phyloP scores from a whole-genome alignment of 2,888 invertebrate genomes.

The Hermaeophaga mercurialis region DNA sequence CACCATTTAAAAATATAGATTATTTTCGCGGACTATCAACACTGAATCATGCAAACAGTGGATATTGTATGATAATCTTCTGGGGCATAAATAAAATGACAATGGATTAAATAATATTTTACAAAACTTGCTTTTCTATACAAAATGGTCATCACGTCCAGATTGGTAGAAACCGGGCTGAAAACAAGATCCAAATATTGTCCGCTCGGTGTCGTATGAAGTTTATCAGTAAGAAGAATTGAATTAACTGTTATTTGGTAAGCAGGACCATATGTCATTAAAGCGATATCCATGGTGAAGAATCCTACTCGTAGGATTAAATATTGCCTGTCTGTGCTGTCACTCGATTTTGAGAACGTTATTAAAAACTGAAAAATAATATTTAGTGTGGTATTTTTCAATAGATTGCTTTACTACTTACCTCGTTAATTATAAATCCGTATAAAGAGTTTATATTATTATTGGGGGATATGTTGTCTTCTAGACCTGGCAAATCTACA shows the following conservation, averaged over 20 bases:
- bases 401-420: too few relatives aligned
- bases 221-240: conserved; percentile 73
- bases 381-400: too few relatives aligned
- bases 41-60: too few relatives aligned
- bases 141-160: conserved; percentile 72
- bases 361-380: conserved; percentile 55
- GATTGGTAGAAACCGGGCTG: conserved; percentile 61
- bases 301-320: conserved; percentile 73
- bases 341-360: conserved; percentile 68
- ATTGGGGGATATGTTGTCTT: conserved; percentile 80
- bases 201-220: conserved; percentile 74
- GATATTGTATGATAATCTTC: too few relatives aligned
- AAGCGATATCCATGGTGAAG: conserved; percentile 73
- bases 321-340: conserved; percentile 73
- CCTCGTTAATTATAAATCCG: conserved; percentile 74
- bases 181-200: conserved; percentile 77
- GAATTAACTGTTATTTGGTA: conserved; percentile 72
- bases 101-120: too few relatives aligned
- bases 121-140: conserved; percentile 77
- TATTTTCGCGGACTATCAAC: too few relatives aligned
- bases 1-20: too few relatives aligned
- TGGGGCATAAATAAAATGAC: too few relatives aligned
- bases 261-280: conserved; percentile 80
- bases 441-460: conserved; percentile 74
- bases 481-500: conserved; percentile 79